Conservation (phyloP, 1,140 invertebrate genomes). For the Berghia stephanieae region DNA sequence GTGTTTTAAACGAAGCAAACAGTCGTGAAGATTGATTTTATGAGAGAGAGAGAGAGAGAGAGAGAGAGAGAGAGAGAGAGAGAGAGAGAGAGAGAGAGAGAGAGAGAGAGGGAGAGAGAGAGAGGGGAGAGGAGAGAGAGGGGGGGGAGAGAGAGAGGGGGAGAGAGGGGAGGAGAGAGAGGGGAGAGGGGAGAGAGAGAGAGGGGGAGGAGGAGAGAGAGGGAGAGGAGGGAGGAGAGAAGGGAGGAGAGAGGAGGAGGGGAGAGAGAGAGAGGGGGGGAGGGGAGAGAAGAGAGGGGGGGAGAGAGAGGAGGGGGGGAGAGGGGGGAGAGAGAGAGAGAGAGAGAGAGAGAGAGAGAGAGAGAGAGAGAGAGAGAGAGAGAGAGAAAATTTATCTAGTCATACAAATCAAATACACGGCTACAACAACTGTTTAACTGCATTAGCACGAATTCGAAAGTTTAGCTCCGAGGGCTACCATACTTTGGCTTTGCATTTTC, state of each 20-base stretch:
- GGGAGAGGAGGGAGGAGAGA: background rate
- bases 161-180: background rate
- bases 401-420: too few species aligned
- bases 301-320: background rate
- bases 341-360: constrained; percentile 18
- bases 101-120: background rate
- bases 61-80: constrained; percentile 10
- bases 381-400: constrained; percentile 16
- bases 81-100: constrained; percentile 10
- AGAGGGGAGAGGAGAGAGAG: background rate
- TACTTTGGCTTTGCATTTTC: too few species aligned
- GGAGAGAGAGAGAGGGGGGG: constrained; percentile 1
- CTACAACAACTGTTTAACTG: too few species aligned
- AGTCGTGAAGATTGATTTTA: too few species aligned
- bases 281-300: constrained; percentile 1
- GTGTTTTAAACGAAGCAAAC: too few species aligned
- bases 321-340: background rate
- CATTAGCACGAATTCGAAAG: too few species aligned
- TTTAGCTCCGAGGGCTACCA: too few species aligned
- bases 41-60: constrained; percentile 8
- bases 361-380: constrained; percentile 21
- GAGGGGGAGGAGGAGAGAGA: background rate
- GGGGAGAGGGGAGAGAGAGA: background rate
- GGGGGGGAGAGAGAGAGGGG: background rate
- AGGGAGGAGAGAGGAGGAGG: background rate